Conservation (phyloP, 2,888 invertebrate genomes). For the Melinaea marsaeus region DNA sequence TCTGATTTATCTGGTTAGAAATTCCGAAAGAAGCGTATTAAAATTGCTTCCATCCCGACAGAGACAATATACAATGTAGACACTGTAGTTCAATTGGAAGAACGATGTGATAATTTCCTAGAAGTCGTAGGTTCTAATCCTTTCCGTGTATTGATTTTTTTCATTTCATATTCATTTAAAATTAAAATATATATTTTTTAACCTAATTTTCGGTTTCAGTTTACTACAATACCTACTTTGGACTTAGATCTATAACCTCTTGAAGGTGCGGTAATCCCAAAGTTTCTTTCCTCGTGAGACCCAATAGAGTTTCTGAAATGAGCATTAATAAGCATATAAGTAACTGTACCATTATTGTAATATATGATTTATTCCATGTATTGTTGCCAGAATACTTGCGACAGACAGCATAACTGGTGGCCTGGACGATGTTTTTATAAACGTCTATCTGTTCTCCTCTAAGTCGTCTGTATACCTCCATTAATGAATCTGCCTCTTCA, state of each 20-base stretch:
- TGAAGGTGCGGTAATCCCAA: conserved; percentile 47
- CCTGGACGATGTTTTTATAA: conserved; percentile 46
- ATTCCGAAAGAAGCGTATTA: no score
- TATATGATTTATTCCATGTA: background rate
- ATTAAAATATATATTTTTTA: no score
- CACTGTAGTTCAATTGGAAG: no score
- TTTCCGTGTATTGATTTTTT: no score
- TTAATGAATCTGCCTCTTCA: conserved; percentile 44
- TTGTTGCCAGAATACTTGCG: conserved; percentile 46
- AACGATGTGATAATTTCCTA: no score
- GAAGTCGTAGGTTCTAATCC: no score
- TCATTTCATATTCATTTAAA: no score
- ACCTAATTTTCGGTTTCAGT: background rate
- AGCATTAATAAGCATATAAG: background rate
- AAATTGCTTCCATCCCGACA: no score
- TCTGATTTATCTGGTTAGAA: no score
- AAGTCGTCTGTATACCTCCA: conserved; percentile 37
- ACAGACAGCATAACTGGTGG: conserved; percentile 56
- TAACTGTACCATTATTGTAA: background rate
- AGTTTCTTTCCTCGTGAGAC: conserved; percentile 54
- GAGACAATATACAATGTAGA: no score
- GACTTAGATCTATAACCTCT: conserved; percentile 44
- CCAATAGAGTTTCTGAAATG: conserved; percentile 60
- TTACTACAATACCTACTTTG: conserved; percentile 19
- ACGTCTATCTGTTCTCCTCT: conserved; percentile 41